Base-by-base conservation (phyloP, 2,888 invertebrate genomes). In the Siphonodentalium dalli region DNA sequence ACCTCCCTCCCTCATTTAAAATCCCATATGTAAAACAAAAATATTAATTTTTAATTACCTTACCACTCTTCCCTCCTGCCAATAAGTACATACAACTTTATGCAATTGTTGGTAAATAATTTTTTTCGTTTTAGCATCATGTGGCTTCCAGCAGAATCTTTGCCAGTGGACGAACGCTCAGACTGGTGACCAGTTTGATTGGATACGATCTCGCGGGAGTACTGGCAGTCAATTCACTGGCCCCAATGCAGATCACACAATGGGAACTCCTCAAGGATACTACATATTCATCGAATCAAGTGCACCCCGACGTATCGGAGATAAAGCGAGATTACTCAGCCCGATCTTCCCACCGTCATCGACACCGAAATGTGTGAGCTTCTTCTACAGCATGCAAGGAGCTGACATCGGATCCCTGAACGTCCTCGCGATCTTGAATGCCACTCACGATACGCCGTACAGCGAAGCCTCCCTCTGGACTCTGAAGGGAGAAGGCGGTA, bases 101-200 rank as follows among this genome's bases (percentile, higher is more conserved):
- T n/a, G n/a, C n/a, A n/a, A n/a, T n/a, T n/a, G n/a, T n/a, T n/a
- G n/a, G n/a, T n/a, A n/a, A n/a, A n/a, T n/a, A n/a, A 18, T 38
- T 52, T 39, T 26, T 28, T n/a, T n/a, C 35, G 18, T 48, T 41
- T 2, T 45, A 65, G 74, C 68, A 46, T 55, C 71, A 51, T 81
- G 81, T 57, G 66, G 70, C 46, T 82, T 82, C 64, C 78, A 80
- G 50, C 66, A 53, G 26, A 72, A 71, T 31, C 50, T 71, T 2
- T 82, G 82, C 50, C 61, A 67, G 24, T 80, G 77, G 74, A 66
- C 62, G 23, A 77, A 78, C 43, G 55, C 45, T 31, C 63, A 60
- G 48, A 58, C 41, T 33, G 63, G 50, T 28, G 77, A 78, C 59
- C 59, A 75, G 34, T 78, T 76, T 66, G 77, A 79, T 63, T 79